A percentile compares a stretch with the other conserved stretches of the same genome.
These are phyloP conservation scores for Vireo griseus DNA, from an alignment of 2,797 vertebrate species.

Conservation along the genomic window DNA sequence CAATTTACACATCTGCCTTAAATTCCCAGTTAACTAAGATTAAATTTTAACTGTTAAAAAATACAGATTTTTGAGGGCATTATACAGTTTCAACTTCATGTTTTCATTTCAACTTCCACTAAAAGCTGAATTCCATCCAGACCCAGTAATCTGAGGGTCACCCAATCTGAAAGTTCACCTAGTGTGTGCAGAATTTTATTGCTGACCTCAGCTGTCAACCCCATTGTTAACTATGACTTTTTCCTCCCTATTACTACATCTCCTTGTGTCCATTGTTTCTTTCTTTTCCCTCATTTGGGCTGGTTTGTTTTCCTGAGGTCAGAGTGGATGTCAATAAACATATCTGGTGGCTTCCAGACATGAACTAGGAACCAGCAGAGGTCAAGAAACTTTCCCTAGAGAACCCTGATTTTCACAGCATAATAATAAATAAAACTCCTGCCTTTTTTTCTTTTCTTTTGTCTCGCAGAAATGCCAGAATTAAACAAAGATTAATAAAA, in stretches of 20 bases:
- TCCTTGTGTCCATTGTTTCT: constrained; percentile 23
- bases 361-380: not conserved
- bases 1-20: not conserved
- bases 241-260: not conserved
- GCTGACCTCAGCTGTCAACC: not conserved
- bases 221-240: constrained; percentile 1
- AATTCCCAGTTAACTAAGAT: not conserved
- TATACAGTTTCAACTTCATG: not conserved
- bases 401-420: not conserved
- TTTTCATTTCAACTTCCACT: not conserved
- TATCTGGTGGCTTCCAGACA: constrained; percentile 31
- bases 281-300: constrained; percentile 5
- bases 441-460: not conserved
- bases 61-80: not conserved
- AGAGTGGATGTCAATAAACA: constrained; percentile 36
- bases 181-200: not conserved
- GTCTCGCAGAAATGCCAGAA: not conserved
- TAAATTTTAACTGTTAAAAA: not conserved
- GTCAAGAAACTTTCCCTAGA: constrained; percentile 32
- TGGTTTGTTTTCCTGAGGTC: constrained; percentile 33
- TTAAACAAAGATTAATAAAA: not conserved
- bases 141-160: not conserved
- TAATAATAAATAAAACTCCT: not conserved
- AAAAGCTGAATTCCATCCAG: not conserved
- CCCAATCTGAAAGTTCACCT: not conserved